phyloP scores from a whole-genome alignment of 2,113 vertebrate genomes.

The Atrichornis clamosus region DNA sequence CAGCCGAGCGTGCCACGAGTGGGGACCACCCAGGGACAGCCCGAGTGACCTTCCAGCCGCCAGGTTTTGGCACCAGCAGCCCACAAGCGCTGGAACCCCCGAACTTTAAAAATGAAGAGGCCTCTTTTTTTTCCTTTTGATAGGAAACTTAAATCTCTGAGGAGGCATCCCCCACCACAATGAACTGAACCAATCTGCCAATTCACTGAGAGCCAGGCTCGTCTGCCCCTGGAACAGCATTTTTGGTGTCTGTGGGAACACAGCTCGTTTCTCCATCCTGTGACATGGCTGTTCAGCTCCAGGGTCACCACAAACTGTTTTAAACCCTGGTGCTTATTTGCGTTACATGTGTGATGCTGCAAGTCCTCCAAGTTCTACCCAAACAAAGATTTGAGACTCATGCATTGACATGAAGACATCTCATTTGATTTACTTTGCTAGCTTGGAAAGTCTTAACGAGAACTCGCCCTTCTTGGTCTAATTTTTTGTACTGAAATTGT shows the following conservation, averaged over 20 bases:
- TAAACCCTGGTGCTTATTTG: not conserved
- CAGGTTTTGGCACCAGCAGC: not conserved
- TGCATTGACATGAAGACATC: not conserved
- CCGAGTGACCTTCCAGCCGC: not conserved
- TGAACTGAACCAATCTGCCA: not conserved
- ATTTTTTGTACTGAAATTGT: not conserved
- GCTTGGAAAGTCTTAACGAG: not conserved
- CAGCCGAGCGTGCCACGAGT: not conserved
- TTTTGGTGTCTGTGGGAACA: not conserved
- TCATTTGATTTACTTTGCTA: not conserved
- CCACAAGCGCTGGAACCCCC: not conserved
- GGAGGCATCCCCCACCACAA: fast-evolving
- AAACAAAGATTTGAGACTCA: not conserved
- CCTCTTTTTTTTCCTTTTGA: not conserved
- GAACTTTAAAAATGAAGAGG: not conserved
- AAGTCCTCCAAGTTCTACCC: not conserved
- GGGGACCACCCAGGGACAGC: not conserved
- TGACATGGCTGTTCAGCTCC: not conserved
- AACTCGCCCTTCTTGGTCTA: not conserved
- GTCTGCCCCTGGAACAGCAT: not conserved
- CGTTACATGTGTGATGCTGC: not conserved
- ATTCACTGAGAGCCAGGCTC: fast-evolving
- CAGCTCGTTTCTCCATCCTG: not conserved
- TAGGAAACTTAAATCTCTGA: not conserved
- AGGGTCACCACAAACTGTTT: not conserved